Conservation (phyloP, 2,113 vertebrate species). For the Pogona vitticeps region DNA sequence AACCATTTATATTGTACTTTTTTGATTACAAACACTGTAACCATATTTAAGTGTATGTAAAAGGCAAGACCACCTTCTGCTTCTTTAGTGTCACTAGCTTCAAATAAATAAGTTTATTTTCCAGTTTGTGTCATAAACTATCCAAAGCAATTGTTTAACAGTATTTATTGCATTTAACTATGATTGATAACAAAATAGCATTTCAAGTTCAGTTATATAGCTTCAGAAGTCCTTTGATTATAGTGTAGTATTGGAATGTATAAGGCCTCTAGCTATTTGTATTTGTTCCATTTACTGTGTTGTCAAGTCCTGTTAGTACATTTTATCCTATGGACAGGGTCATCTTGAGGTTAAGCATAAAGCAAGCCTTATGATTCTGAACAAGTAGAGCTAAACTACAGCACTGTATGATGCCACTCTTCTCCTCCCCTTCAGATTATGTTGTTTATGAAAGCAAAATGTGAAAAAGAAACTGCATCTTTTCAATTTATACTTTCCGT, state of each 20-base stretch:
- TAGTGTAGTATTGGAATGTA: slow-evolving; percentile 9
- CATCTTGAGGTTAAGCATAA: slow-evolving; percentile 61
- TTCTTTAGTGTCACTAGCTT: not conserved
- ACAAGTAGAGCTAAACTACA: slow-evolving; percentile 57
- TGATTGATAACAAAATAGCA: not conserved
- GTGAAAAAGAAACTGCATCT: not conserved
- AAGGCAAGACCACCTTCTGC: not conserved
- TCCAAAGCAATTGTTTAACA: not conserved
- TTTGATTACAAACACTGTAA: not conserved
- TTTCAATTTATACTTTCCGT: not conserved
- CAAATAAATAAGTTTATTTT: not conserved
- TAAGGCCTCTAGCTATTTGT: slow-evolving; percentile 32
- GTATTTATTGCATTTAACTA: not conserved
- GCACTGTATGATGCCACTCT: slow-evolving; percentile 48
- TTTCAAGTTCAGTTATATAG: not conserved
- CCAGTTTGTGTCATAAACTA: not conserved
- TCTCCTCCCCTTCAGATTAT: not conserved
- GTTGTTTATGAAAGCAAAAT: not conserved
- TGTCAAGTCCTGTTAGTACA: slow-evolving; percentile 59
- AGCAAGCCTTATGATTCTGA: slow-evolving; percentile 52
- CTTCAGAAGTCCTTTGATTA: slow-evolving; percentile 24
- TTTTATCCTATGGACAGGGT: slow-evolving; percentile 58
- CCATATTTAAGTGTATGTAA: not conserved
- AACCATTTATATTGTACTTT: not conserved
- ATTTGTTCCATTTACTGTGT: slow-evolving; percentile 68